Evolutionary conservation across 2,797 vertebrate genomes (phyloP).

Genomic region (Sebastes flavidus): DNA sequence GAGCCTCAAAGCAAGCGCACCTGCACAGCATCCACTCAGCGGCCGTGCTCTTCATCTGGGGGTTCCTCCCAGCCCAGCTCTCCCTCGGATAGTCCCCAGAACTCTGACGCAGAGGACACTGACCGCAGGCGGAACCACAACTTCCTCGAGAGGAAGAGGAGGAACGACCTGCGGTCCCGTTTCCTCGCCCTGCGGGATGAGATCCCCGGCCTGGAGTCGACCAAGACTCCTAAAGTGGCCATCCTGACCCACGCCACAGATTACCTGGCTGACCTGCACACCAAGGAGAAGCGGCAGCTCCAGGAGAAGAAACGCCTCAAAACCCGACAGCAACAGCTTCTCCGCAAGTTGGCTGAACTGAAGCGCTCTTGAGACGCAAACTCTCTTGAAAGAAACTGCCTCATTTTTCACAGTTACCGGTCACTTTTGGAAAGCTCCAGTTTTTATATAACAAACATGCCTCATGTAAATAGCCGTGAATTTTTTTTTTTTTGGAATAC

Average conservation of each 20-base stretch:
- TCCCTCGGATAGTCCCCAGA: constrained; percentile 74
- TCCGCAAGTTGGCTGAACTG: constrained; percentile 86
- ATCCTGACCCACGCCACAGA: constrained; percentile 93
- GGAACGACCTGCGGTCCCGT: constrained; percentile 93
- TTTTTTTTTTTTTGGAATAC: constrained; percentile 15
- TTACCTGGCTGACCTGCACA: constrained; percentile 87
- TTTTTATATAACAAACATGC: constrained; percentile 51
- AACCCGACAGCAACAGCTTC: constrained; percentile 85
- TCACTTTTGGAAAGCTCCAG: constrained; percentile 54
- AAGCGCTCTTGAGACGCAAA: constrained; percentile 83
- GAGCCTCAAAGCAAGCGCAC: constrained; percentile 74
- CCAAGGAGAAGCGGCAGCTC: constrained; percentile 84
- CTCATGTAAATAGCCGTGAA: constrained; percentile 63
- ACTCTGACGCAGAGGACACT: constrained; percentile 86
- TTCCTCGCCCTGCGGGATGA: constrained; percentile 91
- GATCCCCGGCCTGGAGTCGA: constrained; percentile 88
- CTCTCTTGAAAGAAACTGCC: constrained; percentile 32
- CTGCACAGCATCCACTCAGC: constrained; percentile 42
- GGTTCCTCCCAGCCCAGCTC: constrained; percentile 42
- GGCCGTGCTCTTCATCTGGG: constrained; percentile 5
- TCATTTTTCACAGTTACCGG: constrained; percentile 33
- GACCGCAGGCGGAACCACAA: constrained; percentile 96
- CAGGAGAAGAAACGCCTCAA: constrained; percentile 90
- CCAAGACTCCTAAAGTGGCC: constrained; percentile 95
- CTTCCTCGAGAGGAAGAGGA: constrained; percentile 92